Evolutionary conservation across 2,888 invertebrate genomes (phyloP).

Genomic region (Mimachlamys varia): DNA sequence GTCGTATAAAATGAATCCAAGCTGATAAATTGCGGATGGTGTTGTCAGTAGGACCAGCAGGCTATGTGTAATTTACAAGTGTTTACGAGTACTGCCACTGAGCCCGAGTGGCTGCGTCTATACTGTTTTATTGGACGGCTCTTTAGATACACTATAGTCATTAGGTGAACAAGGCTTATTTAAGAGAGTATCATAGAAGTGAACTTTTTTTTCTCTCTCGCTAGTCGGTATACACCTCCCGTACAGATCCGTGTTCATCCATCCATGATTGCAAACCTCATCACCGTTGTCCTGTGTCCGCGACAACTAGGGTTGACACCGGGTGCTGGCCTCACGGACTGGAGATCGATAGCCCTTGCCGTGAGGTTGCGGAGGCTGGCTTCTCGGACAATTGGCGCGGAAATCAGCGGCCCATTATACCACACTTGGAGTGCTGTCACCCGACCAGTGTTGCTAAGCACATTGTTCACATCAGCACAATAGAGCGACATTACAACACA

Average conservation of each 20-base stretch:
- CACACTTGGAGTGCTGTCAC: background rate
- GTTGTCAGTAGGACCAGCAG: background rate
- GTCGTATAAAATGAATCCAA: background rate
- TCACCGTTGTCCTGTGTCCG: background rate
- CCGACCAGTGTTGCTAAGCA: background rate
- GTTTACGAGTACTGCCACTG: background rate
- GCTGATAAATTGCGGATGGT: background rate
- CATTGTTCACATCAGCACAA: slow-evolving; percentile 1
- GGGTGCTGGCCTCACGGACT: background rate
- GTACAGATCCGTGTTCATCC: background rate
- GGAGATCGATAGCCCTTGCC: background rate
- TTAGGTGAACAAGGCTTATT: background rate
- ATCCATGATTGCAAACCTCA: background rate
- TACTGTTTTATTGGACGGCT: background rate
- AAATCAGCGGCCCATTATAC: slow-evolving; percentile 3
- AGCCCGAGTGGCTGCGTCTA: background rate
- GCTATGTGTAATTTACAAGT: background rate
- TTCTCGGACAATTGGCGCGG: slow-evolving; percentile 33
- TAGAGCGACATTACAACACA: slow-evolving; percentile 11
- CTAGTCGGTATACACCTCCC: background rate
- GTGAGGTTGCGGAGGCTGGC: background rate
- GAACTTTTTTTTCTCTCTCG: background rate
- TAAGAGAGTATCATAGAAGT: background rate
- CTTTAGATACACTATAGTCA: background rate
- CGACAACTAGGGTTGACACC: slow-evolving; percentile 9